Evolutionary conservation across 2,113 vertebrate genomes (phyloP).

Genomic region (Dipodomys spectabilis): DNA sequence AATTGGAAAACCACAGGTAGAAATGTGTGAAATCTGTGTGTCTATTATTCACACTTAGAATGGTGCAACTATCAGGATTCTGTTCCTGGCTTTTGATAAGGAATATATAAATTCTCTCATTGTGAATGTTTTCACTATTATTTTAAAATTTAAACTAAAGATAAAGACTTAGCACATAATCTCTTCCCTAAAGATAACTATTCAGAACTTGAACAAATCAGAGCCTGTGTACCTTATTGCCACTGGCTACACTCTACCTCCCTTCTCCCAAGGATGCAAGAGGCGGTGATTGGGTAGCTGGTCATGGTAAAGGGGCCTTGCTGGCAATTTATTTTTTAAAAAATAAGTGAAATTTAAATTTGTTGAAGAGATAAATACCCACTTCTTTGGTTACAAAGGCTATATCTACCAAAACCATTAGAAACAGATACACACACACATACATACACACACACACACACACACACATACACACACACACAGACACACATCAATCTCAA

Average conservation of each 20-base stretch:
- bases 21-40: background rate
- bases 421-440: background rate
- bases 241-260: fast-evolving
- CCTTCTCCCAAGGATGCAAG: background rate
- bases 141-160: background rate
- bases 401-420: background rate
- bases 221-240: too few species aligned
- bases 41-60: background rate
- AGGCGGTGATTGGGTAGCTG: background rate
- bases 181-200: background rate
- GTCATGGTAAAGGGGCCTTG: background rate
- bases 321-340: background rate
- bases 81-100: background rate
- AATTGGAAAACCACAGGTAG: background rate
- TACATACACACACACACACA: too few species aligned
- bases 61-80: background rate
- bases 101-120: background rate
- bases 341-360: too few species aligned
- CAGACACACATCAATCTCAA: background rate
- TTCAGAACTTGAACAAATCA: background rate
- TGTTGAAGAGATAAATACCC: too few species aligned
- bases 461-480: too few species aligned
- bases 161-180: background rate
- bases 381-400: background rate
- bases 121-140: background rate